A percentile compares a stretch with the other conserved stretches of the same genome.
These are phyloP conservation scores for Beaufortia kweichowensis DNA, from an alignment of 2,113 vertebrate genomes.

Conservation along the genomic window DNA sequence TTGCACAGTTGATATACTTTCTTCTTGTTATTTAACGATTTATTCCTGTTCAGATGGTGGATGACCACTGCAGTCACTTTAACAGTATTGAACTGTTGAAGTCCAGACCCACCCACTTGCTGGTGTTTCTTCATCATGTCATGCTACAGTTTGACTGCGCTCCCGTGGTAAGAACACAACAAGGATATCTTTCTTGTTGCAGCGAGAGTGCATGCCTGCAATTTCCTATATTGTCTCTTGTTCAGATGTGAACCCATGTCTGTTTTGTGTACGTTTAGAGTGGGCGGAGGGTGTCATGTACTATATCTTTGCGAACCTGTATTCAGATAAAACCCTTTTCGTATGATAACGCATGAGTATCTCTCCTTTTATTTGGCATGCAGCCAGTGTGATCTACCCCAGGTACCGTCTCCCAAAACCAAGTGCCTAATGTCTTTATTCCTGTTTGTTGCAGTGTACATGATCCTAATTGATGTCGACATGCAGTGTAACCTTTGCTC, in stretches of 20 bases:
- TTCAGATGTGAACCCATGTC: not conserved
- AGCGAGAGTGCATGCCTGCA: conserved; percentile 16
- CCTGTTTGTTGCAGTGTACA: not conserved
- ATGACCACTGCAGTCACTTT: conserved; percentile 78
- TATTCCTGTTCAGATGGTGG: conserved; percentile 67
- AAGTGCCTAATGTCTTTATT: not conserved
- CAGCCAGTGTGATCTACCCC: conserved; percentile 51
- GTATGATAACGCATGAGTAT: conserved; percentile 50
- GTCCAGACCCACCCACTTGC: conserved; percentile 78
- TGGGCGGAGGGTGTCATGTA: not conserved
- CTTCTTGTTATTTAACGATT: too few species aligned
- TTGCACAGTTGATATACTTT: too few species aligned
- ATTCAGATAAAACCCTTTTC: conserved; percentile 20
- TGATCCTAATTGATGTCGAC: not conserved
- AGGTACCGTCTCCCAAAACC: conserved; percentile 50
- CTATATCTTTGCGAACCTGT: not conserved
- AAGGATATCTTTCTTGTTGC: conserved; percentile 12
- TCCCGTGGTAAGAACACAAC: conserved; percentile 77
- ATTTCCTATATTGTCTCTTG: not conserved
- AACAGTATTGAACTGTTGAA: conserved; percentile 79
- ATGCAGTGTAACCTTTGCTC: not conserved
- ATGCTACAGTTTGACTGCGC: conserved; percentile 87
- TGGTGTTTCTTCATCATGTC: conserved; percentile 86
- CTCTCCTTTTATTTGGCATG: conserved; percentile 57
- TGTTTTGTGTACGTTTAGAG: not conserved